Percentiles rank a stretch among this genome's conserved stretches.
Conservation (phyloP, 2,888 invertebrate species). For the Phania funesta region DNA sequence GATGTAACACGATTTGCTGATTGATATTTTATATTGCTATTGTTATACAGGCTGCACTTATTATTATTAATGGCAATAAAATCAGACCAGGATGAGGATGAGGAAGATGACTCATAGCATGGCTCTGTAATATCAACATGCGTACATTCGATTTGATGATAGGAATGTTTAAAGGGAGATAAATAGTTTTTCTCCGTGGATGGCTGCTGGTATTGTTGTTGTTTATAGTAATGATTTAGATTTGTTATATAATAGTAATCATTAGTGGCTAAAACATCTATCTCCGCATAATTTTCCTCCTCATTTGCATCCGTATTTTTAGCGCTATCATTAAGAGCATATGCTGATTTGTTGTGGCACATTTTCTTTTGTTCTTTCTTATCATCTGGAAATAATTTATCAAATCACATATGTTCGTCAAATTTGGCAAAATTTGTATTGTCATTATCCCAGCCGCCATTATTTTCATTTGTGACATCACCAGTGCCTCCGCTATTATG, state of each 20-base stretch:
- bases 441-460: constrained; percentile 76
- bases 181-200: constrained; percentile 8
- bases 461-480: background rate
- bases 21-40: constrained; percentile 60
- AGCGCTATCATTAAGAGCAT: background rate
- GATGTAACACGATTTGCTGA: constrained; percentile 33
- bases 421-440: constrained; percentile 80
- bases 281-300: constrained; percentile 73
- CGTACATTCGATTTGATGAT: constrained; percentile 24
- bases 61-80: constrained; percentile 56
- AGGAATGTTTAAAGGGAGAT: constrained; percentile 1
- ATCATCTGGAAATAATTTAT: constrained; percentile 74
- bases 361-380: constrained; percentile 11
- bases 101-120: constrained; percentile 53
- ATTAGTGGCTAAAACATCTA: constrained; percentile 74
- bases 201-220: constrained; percentile 68
- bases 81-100: constrained; percentile 62
- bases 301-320: constrained; percentile 39
- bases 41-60: constrained; percentile 28
- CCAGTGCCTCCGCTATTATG: constrained; percentile 27
- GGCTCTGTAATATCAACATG: constrained; percentile 1
- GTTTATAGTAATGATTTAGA: constrained; percentile 75
- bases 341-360: background rate
- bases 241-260: constrained; percentile 75
- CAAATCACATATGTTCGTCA: constrained; percentile 81